Base-by-base conservation (phyloP, 2,113 vertebrate genomes). In the Hypocryptadius cinnamomeus region DNA sequence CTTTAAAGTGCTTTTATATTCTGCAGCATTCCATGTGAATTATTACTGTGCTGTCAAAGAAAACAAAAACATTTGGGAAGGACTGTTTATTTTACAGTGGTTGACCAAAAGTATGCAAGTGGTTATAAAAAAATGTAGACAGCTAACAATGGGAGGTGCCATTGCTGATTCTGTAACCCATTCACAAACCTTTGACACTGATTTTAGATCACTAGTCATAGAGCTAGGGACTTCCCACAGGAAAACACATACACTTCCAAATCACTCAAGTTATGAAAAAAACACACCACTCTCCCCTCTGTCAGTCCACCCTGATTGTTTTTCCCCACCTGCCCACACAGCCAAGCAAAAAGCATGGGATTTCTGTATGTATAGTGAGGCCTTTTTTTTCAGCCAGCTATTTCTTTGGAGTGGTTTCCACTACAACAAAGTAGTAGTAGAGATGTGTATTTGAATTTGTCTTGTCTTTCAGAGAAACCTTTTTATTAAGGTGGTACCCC, bases 21-120 rank as follows among this genome's bases (percentile, higher is more conserved):
- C 96, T 97, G 56, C 85, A 95, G 95, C 93, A 94, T 98, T 97
- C 95, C 93, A 92, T 96, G 92, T 97, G 98, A 98, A 95, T 97
- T 98, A 98, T 95, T 98, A 96, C 97, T 96, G 71, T 93, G 93
- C 97, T 98, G 96, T 98, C 97, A 98, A 97, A 97, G 97, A 98
- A 97, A 98, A 97, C 97, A 98, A 97, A 98, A 98, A 97, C 96
- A 97, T 97, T 98, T 97, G 96, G 97, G 95, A 98, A 98, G 95
- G 97, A 97, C 97, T 98, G 97, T 98, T 98, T 98, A 96, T 97
- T 98, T 98, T 98, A 98, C 97, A 97, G 97, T 96, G 98, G 98
- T 98, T 98, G 97, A 98, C 98, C 98, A 98, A 98, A 98, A 98
- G 94, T 97, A 98, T 98, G 98, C 87, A 91, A 97, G 97, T 90